Evolutionary conservation across 1,140 invertebrate species (phyloP).

Genomic region (Chlorops oryzae): DNA sequence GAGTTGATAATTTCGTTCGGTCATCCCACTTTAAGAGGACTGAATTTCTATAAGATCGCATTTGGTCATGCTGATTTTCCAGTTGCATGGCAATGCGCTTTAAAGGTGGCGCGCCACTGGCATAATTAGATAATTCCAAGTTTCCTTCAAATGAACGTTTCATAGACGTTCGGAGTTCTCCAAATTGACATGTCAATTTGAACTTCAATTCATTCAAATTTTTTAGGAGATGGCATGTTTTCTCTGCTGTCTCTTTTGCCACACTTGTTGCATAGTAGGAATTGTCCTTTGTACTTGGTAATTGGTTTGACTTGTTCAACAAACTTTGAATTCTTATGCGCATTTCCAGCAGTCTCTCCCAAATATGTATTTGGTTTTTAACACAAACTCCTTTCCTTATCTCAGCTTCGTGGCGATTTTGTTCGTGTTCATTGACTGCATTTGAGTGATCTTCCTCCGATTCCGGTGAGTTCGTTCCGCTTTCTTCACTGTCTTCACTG

Average conservation of each 20-base stretch:
- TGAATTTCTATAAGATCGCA: constrained; percentile 66
- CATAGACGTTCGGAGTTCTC: constrained; percentile 44
- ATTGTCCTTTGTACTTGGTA: constrained; percentile 56
- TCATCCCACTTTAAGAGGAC: constrained; percentile 90
- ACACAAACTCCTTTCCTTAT: constrained; percentile 72
- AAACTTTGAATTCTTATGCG: constrained; percentile 81
- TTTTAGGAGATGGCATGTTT: constrained; percentile 56
- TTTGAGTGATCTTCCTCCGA: constrained; percentile 23
- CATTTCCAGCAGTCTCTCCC: constrained; percentile 76
- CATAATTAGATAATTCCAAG: constrained; percentile 39
- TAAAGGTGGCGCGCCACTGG: constrained; percentile 35
- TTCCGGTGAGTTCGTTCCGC: too few relatives aligned
- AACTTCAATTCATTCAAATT: constrained; percentile 59
- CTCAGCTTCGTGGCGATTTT: constrained; percentile 50
- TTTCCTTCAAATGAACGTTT: constrained; percentile 35
- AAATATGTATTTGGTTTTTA: constrained; percentile 68
- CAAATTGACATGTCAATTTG: constrained; percentile 30
- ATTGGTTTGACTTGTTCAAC: constrained; percentile 64
- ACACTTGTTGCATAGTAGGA: constrained; percentile 52
- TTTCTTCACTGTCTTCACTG: constrained; percentile 13
- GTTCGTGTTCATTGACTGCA: constrained; percentile 18
- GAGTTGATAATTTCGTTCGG: constrained; percentile 67
- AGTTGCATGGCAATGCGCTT: constrained; percentile 62
- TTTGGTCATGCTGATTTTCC: constrained; percentile 57
- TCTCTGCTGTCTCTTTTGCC: constrained; percentile 50